phyloP scores from a whole-genome alignment of 2,888 invertebrate species.

The Lasioglossum malachurum region DNA sequence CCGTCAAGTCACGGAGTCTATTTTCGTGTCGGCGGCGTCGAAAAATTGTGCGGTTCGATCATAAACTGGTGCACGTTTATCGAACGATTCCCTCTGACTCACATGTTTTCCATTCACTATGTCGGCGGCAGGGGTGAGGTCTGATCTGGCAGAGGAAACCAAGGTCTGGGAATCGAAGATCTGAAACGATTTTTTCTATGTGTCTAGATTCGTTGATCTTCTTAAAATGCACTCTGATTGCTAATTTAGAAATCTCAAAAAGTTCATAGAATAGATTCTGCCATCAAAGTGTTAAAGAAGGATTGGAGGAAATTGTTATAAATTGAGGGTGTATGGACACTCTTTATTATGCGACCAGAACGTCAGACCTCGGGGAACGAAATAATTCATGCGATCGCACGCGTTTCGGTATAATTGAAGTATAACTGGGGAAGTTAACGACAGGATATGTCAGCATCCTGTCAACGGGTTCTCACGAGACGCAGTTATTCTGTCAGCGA shows the following conservation, averaged over 20 bases:
- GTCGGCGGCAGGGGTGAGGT: background rate
- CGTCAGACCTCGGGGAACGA: slow-evolving; percentile 43
- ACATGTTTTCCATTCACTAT: background rate
- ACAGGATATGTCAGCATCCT: slow-evolving; percentile 61
- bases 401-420: slow-evolving; percentile 43
- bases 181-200: background rate
- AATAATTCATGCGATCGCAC: slow-evolving; percentile 61
- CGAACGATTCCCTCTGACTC: background rate
- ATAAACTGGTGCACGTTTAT: slow-evolving; percentile 1
- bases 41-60: slow-evolving; percentile 10
- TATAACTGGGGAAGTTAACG: slow-evolving; percentile 60
- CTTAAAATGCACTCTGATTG: background rate
- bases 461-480: slow-evolving; percentile 65
- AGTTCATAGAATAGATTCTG: background rate
- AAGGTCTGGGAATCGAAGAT: background rate
- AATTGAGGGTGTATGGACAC: background rate
- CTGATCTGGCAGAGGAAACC: background rate
- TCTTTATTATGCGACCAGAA: background rate
- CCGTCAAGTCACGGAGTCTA: background rate
- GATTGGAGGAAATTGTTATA: background rate
- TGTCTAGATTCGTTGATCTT: too few relatives aligned
- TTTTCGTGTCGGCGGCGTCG: background rate
- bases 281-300: background rate
- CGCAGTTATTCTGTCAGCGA: background rate
- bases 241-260: background rate